These are phyloP conservation scores for Gryllus bimaculatus DNA, from an alignment of 1,140 invertebrate genomes.

Conservation along the genomic window DNA sequence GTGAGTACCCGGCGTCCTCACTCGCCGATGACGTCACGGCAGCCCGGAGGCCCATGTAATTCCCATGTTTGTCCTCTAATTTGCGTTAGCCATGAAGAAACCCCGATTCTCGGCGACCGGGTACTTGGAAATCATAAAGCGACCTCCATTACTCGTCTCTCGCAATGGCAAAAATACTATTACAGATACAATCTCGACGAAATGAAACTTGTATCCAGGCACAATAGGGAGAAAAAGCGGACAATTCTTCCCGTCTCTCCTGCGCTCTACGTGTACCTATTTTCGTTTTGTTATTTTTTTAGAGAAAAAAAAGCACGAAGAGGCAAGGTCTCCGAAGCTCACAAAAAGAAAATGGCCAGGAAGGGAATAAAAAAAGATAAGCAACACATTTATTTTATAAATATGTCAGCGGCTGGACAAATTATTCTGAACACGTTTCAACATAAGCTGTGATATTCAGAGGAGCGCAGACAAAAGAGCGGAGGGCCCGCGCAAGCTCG, in stretches of 20 bases:
- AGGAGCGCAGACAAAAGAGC: background rate
- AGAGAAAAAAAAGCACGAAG: background rate
- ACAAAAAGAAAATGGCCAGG: background rate
- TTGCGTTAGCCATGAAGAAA: too few species aligned
- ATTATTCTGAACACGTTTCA: conserved; percentile 1
- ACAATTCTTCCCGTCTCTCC: background rate
- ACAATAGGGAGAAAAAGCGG: background rate
- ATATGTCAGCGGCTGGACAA: background rate
- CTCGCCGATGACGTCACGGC: too few species aligned
- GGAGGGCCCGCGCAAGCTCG: background rate
- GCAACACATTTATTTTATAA: conserved; percentile 1
- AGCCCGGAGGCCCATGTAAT: too few species aligned
- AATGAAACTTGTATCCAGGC: background rate
- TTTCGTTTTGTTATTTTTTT: background rate
- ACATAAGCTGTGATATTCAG: conserved; percentile 4
- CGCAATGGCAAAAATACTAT: background rate
- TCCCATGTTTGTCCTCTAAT: too few species aligned
- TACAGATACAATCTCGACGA: background rate
- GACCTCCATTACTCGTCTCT: background rate
- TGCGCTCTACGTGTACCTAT: background rate
- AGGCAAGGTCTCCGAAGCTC: background rate
- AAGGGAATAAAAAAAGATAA: conserved; percentile 3
- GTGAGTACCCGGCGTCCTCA: too few species aligned
- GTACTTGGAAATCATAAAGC: background rate
- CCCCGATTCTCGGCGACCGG: background rate